These are phyloP conservation scores for Euborellia annulipes DNA, from an alignment of 1,140 invertebrate species.

Conservation along the genomic window DNA sequence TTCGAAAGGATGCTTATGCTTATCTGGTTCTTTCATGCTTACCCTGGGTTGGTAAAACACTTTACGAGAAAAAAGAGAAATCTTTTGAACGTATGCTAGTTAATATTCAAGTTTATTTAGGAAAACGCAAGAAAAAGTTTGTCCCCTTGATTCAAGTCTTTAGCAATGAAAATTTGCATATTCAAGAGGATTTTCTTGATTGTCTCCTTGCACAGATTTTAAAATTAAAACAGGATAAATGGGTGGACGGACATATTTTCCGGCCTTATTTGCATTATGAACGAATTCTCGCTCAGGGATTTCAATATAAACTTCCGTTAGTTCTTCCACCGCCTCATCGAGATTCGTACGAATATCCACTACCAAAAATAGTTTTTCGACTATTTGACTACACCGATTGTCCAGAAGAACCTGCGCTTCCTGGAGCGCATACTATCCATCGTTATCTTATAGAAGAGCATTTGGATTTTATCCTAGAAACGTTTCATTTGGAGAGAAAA, in stretches of 20 bases:
- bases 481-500: no score
- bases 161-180: slow-evolving; percentile 35
- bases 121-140: slow-evolving; percentile 36
- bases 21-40: slow-evolving; percentile 39
- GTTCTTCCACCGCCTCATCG: slow-evolving; percentile 38
- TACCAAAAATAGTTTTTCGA: slow-evolving; percentile 31
- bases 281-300: slow-evolving; percentile 37
- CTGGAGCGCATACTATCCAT: neutral
- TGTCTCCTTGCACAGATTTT: slow-evolving; percentile 47
- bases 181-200: slow-evolving; percentile 52
- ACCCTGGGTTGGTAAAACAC: slow-evolving; percentile 42
- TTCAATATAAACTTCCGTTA: slow-evolving; percentile 42
- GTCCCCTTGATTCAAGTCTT: slow-evolving; percentile 39
- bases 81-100: slow-evolving; percentile 40
- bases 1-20: slow-evolving; percentile 42
- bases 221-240: slow-evolving; percentile 39
- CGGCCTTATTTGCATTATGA: slow-evolving; percentile 47
- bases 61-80: slow-evolving; percentile 42
- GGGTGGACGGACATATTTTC: slow-evolving; percentile 43
- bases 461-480: no score
- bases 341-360: slow-evolving; percentile 34
- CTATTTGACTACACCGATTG: slow-evolving; percentile 54
- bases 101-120: slow-evolving; percentile 40
- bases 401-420: slow-evolving; percentile 29
- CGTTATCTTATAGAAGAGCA: no score